Evolutionary conservation across 2,888 invertebrate genomes (phyloP), one percentile per base, ranked within the genome.

Genomic region (Chironomus tentans): DNA sequence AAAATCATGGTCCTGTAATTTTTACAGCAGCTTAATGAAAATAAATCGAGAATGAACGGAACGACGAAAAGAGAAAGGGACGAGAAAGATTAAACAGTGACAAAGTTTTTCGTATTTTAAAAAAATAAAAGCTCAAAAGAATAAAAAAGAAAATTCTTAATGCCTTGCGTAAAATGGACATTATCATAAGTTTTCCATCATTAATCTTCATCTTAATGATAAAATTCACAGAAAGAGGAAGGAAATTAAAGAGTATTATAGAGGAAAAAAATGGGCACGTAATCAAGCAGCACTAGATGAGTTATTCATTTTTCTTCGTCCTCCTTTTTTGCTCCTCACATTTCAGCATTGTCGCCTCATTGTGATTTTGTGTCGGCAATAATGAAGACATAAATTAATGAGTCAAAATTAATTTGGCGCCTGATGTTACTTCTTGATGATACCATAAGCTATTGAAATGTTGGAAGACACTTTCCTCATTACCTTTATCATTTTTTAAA

Each of bases 361-460:
- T 70, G 70, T 47, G 70, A 70, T 70, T 70, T 47, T 18, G 46
- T 70, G 56, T 56, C 56, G 46, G 71, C 50, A 56, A 24, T 56
- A 71, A 71, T 71, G 50, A 71, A 71, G 71, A 71, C 71, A 71
- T 71, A 71, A 71, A 71, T 71, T 71, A 71, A 71, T 71, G 71
- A 71, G 56, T 71, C 71, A 71, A 71, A 71, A 71, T 71, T 71
- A 71, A 71, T 71, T 71, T 71, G 71, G 71, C 71, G 71, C 71
- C 71, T 50, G 50, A 24, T 50, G 69, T 7, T 50, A 48, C 70
- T 15, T 70, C 38, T 68, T 28, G 24, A 24, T 28, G 28, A 12
- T 28, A n/a, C 10, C 38, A 38, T 38, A 38, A 38, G 7, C 38
- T 38, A 38, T 38, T 38, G 38, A 38, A 10, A 38, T 38, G 38